Conservation (phyloP, 2,797 vertebrate species). For the Chelon labrosus region DNA sequence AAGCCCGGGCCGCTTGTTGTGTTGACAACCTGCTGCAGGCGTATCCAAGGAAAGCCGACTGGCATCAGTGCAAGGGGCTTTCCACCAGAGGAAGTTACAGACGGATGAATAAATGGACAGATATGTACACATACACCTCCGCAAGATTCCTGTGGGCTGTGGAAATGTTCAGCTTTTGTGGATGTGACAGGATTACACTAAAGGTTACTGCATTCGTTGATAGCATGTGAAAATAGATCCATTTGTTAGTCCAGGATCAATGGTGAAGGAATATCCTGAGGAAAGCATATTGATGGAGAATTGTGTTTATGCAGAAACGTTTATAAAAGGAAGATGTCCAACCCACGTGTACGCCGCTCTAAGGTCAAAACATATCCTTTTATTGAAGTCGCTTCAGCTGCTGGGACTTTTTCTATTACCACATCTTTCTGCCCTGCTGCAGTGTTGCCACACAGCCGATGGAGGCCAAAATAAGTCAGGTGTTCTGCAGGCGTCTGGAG, state of each 20-base stretch:
- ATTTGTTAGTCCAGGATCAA: neutral
- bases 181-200: constrained; percentile 9
- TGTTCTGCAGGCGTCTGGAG: constrained; percentile 52
- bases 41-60: constrained; percentile 55
- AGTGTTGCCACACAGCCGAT: constrained; percentile 23
- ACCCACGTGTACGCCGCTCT: neutral
- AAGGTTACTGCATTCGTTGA: constrained; percentile 7
- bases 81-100: constrained; percentile 38
- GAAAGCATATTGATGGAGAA: neutral
- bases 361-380: neutral
- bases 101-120: constrained; percentile 14
- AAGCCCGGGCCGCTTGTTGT: constrained; percentile 48
- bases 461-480: constrained; percentile 56
- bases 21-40: constrained; percentile 61
- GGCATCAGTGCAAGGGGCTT: constrained; percentile 59
- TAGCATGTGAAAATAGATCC: constrained; percentile 3
- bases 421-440: neutral
- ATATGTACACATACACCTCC: neutral
- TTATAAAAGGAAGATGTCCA: neutral
- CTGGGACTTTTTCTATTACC: constrained; percentile 7
- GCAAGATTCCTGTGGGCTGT: too few relatives aligned
- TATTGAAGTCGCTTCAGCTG: neutral
- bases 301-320: neutral
- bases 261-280: neutral
- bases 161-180: neutral